Evolutionary conservation across 2,113 vertebrate species (phyloP).

Genomic region (Pitta sordida): DNA sequence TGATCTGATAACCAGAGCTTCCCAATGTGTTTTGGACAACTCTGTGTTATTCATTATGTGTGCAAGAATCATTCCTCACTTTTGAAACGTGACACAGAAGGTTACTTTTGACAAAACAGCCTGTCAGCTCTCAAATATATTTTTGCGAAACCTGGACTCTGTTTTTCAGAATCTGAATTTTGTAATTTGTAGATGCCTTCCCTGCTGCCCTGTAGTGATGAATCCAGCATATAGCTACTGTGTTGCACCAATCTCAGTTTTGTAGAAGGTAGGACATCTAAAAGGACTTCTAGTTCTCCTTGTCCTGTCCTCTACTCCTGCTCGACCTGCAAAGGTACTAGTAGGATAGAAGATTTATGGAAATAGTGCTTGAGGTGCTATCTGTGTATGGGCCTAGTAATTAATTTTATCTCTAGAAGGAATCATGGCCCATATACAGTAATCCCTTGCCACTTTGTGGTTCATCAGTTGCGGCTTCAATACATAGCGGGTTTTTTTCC

Average conservation of each 20-base stretch:
- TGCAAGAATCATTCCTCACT: not conserved
- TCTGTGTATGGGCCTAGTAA: not conserved
- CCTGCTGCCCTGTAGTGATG: not conserved
- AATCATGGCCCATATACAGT: rapidly evolving
- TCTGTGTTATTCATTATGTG: not conserved
- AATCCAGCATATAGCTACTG: not conserved
- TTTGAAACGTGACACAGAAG: not conserved
- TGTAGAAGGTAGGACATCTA: not conserved
- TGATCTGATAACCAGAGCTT: not conserved
- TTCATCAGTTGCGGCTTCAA: too few relatives aligned
- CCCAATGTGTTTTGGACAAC: not conserved
- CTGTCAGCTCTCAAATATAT: not conserved
- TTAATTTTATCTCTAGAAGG: not conserved
- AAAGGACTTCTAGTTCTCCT: not conserved
- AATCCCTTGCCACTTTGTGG: too few relatives aligned
- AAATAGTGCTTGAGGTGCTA: not conserved
- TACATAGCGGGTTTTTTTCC: too few relatives aligned
- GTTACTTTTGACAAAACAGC: not conserved
- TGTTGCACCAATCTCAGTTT: not conserved
- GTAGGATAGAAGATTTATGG: not conserved
- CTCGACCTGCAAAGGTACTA: not conserved
- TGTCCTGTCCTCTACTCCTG: not conserved
- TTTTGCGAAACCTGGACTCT: not conserved
- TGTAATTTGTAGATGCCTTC: not conserved
- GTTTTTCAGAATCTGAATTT: not conserved